These are phyloP conservation scores for Polydrusus tereticollis DNA, from an alignment of 2,888 invertebrate genomes.

Conservation along the genomic window DNA sequence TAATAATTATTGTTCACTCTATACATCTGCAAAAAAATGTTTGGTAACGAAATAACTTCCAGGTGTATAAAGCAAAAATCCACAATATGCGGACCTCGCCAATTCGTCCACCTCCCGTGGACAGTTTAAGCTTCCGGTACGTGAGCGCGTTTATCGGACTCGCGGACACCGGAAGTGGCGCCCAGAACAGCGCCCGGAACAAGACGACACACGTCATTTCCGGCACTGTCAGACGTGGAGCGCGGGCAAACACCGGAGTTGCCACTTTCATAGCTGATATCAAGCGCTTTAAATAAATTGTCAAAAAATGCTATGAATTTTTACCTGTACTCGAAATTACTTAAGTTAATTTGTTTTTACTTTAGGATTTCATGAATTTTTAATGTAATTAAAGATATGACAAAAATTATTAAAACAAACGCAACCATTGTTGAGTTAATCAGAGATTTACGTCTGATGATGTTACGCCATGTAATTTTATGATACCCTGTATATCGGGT, in stretches of 20 bases:
- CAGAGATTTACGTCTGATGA: no score
- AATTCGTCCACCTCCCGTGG: conserved; percentile 60
- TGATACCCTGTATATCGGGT: no score
- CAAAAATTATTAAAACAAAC: no score
- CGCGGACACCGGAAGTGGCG: conserved; percentile 66
- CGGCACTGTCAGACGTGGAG: conserved; percentile 63
- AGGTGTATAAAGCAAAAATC: conserved; percentile 11
- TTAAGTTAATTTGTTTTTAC: no score
- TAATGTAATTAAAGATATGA: no score
- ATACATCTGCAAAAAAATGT: no score
- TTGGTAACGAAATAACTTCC: not conserved
- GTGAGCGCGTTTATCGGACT: conserved; percentile 66
- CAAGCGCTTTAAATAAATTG: conserved; percentile 54
- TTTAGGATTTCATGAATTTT: no score
- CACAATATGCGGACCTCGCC: conserved; percentile 11
- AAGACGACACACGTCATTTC: conserved; percentile 69
- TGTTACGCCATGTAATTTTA: no score
- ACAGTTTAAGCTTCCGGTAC: conserved; percentile 66
- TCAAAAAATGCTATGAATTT: conserved; percentile 43
- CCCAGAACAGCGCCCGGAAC: conserved; percentile 67
- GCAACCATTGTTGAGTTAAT: no score
- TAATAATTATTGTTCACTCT: no score
- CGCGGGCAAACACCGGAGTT: conserved; percentile 46
- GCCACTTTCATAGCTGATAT: conserved; percentile 40
- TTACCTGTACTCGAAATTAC: no score